Conservation (phyloP, 2,888 invertebrate genomes). For the Heliconius cydno region DNA sequence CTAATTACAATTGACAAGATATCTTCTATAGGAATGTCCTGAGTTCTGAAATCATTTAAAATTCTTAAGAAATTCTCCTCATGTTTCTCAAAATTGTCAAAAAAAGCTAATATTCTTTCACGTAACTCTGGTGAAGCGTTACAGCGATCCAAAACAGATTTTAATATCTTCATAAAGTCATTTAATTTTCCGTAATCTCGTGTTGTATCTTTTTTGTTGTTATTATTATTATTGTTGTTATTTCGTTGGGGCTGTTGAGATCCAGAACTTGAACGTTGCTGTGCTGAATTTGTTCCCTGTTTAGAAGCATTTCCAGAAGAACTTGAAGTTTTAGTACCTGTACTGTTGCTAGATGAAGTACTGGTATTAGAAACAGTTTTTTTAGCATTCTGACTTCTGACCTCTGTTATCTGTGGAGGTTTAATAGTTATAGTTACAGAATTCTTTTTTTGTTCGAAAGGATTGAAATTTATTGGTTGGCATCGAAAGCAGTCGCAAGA, state of each 20-base stretch:
- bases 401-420: background rate
- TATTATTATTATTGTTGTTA: conserved; percentile 32
- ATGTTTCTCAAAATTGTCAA: conserved; percentile 3
- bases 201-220: conserved; percentile 1
- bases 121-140: background rate
- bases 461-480: background rate
- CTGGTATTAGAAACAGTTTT: background rate
- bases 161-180: conserved; percentile 1
- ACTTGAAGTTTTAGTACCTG: background rate
- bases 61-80: conserved; percentile 13
- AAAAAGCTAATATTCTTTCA: conserved; percentile 1
- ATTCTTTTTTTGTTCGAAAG: background rate
- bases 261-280: conserved; percentile 15
- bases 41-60: background rate
- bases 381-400: background rate
- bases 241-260: conserved; percentile 29
- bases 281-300: background rate
- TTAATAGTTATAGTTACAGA: background rate
- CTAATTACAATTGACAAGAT: background rate
- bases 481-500: background rate
- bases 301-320: background rate
- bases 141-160: conserved; percentile 7
- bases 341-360: background rate
- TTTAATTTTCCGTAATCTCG: conserved; percentile 11
- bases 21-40: background rate